phyloP scores from a whole-genome alignment of 1,140 invertebrate species.

The Neodiprion pinetum region DNA sequence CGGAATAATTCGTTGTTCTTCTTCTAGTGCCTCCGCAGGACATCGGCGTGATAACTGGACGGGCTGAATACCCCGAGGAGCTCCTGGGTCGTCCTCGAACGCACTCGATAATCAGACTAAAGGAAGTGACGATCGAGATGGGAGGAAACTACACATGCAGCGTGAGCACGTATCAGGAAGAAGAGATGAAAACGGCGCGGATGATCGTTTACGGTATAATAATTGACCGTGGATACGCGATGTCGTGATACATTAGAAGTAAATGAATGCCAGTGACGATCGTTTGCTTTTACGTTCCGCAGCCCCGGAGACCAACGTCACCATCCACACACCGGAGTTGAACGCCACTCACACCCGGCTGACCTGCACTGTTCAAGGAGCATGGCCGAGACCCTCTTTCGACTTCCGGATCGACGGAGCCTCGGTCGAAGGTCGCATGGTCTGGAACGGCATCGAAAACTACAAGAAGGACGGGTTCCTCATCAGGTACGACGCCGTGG shows the following conservation, averaged over 20 bases:
- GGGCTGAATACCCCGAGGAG: constrained; percentile 68
- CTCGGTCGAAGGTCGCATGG: constrained; percentile 16
- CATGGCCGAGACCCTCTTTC: constrained; percentile 37
- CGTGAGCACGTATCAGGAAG: constrained; percentile 72
- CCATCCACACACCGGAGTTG: constrained; percentile 29
- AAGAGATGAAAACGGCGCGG: constrained; percentile 68
- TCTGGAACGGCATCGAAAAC: neutral
- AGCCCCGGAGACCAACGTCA: constrained; percentile 40
- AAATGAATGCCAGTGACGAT: neutral
- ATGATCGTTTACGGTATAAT: constrained; percentile 77
- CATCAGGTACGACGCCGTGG: constrained; percentile 8
- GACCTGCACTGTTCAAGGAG: constrained; percentile 38
- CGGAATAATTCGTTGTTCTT: no score
- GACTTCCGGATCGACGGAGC: constrained; percentile 33
- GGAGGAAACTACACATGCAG: constrained; percentile 77
- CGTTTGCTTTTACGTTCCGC: neutral
- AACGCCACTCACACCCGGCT: constrained; percentile 42
- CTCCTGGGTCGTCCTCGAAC: constrained; percentile 64
- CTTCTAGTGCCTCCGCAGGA: constrained; percentile 61
- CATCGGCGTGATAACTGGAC: constrained; percentile 68
- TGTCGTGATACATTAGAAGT: no score
- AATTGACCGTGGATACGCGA: neutral
- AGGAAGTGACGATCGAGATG: constrained; percentile 72
- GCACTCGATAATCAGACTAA: constrained; percentile 72
- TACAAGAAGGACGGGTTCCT: constrained; percentile 19